phyloP scores from a whole-genome alignment of 2,797 vertebrate species.

The Paguma larvata region DNA sequence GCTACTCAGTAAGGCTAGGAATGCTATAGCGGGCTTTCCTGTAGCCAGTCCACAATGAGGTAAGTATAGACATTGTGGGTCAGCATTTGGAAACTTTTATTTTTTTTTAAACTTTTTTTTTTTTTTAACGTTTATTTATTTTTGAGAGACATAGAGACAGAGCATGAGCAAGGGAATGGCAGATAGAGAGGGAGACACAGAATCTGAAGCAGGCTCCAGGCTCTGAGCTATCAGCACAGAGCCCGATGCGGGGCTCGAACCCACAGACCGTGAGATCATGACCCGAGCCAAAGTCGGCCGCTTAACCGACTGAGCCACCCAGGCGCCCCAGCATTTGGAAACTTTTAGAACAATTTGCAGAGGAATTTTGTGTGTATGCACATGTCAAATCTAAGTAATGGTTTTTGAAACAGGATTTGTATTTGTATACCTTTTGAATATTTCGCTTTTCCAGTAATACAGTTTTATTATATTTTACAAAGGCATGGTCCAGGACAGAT shows the following conservation, averaged over 20 bases:
- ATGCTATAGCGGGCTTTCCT: not conserved
- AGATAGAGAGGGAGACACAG: too few species aligned
- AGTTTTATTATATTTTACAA: not conserved
- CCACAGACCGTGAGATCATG: too few species aligned
- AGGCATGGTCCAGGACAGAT: not conserved
- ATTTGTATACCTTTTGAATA: not conserved
- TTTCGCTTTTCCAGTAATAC: not conserved
- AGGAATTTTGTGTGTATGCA: conserved; percentile 17
- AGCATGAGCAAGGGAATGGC: too few species aligned
- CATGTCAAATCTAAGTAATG: not conserved
- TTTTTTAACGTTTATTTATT: too few species aligned
- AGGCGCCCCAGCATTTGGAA: not conserved
- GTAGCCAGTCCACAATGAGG: not conserved
- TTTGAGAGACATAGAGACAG: too few species aligned
- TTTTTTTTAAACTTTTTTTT: too few species aligned
- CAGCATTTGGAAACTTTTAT: not conserved
- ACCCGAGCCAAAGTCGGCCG: too few species aligned
- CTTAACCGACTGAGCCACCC: too few species aligned
- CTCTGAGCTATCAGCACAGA: too few species aligned
- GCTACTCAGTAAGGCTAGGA: not conserved
- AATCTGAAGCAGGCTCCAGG: too few species aligned
- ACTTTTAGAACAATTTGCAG: not conserved
- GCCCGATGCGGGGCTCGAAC: too few species aligned
- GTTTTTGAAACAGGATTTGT: not conserved
- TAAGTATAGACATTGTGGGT: not conserved